A percentile compares a stretch with the other conserved stretches of the same genome.
phyloP scores from a whole-genome alignment of 2,888 invertebrate genomes.

The Trichogramma evanescens region DNA sequence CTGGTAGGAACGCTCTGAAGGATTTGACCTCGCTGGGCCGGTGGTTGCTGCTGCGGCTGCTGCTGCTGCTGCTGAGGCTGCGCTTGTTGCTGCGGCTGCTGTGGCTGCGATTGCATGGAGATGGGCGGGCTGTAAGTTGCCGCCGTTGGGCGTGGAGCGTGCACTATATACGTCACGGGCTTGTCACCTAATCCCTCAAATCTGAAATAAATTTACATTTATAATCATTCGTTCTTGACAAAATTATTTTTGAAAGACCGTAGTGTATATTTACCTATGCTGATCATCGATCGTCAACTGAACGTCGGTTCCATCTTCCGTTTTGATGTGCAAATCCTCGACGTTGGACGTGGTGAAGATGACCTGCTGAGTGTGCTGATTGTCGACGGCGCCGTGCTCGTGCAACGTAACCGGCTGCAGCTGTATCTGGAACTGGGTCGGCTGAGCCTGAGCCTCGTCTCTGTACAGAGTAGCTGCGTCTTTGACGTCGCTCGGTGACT shows the following conservation, averaged over 20 bases:
- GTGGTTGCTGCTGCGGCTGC: slow-evolving; percentile 20
- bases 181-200: no score
- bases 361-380: slow-evolving; percentile 29
- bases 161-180: no score
- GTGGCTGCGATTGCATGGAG: slow-evolving; percentile 30
- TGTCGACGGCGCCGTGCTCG: slow-evolving; percentile 30
- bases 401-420: slow-evolving; percentile 25
- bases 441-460: slow-evolving; percentile 28
- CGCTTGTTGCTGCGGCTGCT: slow-evolving; percentile 18
- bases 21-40: slow-evolving; percentile 22
- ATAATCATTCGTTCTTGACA: not conserved
- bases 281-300: slow-evolving; percentile 43
- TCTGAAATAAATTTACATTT: not conserved
- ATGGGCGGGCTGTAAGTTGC: slow-evolving; percentile 24
- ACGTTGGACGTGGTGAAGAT: slow-evolving; percentile 37
- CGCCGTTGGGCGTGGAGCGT: slow-evolving; percentile 18
- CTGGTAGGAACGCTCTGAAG: slow-evolving; percentile 29
- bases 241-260: not conserved
- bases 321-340: slow-evolving; percentile 32
- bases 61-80: slow-evolving; percentile 21
- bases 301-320: slow-evolving; percentile 42
- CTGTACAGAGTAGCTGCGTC: slow-evolving; percentile 22
- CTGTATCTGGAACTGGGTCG: slow-evolving; percentile 39
- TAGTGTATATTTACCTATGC: slow-evolving; percentile 39
- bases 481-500: slow-evolving; percentile 22